phyloP scores from a whole-genome alignment of 2,113 vertebrate genomes.

The Numenius arquata region DNA sequence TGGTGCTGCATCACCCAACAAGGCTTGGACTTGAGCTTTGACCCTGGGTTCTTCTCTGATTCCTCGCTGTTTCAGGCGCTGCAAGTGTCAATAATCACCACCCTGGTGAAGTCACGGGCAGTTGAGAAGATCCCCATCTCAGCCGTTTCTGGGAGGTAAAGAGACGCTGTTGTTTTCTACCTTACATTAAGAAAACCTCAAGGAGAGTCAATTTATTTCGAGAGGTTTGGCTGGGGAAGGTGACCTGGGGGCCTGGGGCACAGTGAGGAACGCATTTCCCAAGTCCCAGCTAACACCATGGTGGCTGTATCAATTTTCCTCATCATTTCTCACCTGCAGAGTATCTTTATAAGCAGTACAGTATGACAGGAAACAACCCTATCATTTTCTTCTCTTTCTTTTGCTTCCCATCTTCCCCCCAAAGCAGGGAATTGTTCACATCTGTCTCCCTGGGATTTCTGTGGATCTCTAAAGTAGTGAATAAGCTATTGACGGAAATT shows the following conservation, averaged over 20 bases:
- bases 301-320: fast-evolving
- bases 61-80: fast-evolving
- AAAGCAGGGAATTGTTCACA: background rate
- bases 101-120: background rate
- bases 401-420: background rate
- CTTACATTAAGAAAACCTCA: background rate
- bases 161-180: background rate
- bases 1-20: background rate
- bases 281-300: fast-evolving
- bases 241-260: background rate
- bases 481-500: background rate
- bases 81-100: fast-evolving
- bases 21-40: background rate
- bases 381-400: background rate
- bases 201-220: background rate
- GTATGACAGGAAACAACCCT: background rate
- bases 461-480: background rate
- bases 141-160: background rate
- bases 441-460: background rate
- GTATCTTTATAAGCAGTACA: background rate
- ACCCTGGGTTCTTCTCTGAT: background rate
- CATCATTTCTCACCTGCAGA: background rate
- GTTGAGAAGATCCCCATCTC: background rate
- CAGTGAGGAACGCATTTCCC: background rate
- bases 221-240: background rate